phyloP scores from a whole-genome alignment of 2,888 invertebrate species.

The Drosophila fungiperda region DNA sequence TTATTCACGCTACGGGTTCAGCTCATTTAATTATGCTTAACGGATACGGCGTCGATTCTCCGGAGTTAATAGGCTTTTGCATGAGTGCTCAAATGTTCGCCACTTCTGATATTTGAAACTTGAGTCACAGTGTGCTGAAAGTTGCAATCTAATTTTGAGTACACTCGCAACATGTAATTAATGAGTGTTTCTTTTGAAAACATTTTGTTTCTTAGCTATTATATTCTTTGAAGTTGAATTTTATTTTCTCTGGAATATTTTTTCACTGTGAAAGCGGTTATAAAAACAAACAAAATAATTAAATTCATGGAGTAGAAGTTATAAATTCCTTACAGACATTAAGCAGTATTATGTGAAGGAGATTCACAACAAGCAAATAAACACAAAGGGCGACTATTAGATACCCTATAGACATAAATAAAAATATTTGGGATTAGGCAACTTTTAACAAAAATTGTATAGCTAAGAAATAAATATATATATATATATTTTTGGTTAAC shows the following conservation, averaged over 20 bases:
- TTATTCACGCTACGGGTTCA: slow-evolving; percentile 34
- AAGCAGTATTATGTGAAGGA: background rate
- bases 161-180: background rate
- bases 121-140: slow-evolving; percentile 23
- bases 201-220: background rate
- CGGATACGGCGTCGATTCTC: background rate
- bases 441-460: background rate
- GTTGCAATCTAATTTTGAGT: too few species aligned
- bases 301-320: slow-evolving; percentile 48
- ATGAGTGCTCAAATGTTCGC: slow-evolving; percentile 35
- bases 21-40: slow-evolving; percentile 9
- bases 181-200: background rate
- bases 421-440: background rate
- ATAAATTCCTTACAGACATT: slow-evolving; percentile 41
- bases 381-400: background rate
- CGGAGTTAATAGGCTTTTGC: slow-evolving; percentile 44
- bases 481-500: background rate
- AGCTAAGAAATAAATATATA: background rate
- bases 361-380: background rate
- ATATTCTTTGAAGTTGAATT: background rate
- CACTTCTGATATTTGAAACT: slow-evolving; percentile 10
- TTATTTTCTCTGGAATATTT: background rate
- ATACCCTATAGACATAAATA: background rate
- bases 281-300: slow-evolving; percentile 32
- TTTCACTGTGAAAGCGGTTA: slow-evolving; percentile 24